These are phyloP conservation scores for Ctenicera cuprea DNA, from an alignment of 2,888 invertebrate species.

Conservation along the genomic window DNA sequence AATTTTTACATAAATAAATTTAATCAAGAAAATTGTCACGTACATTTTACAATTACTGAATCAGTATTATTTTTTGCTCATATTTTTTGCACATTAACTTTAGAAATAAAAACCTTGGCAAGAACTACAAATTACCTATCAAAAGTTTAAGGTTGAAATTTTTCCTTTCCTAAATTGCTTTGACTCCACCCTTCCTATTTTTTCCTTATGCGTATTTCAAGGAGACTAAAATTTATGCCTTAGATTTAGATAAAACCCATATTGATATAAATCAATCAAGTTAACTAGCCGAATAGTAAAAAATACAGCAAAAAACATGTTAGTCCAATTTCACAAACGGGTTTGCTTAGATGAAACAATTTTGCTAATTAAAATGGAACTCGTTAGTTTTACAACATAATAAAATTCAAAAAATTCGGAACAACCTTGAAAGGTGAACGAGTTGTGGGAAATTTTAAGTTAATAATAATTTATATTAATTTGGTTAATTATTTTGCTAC, in stretches of 20 bases:
- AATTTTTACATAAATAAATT: too few relatives aligned
- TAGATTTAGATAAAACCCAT: not conserved
- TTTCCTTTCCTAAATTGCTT: not conserved
- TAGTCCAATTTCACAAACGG: not conserved
- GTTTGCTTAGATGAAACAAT: not conserved
- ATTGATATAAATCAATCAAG: not conserved
- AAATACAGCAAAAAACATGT: not conserved
- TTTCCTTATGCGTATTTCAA: not conserved
- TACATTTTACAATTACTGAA: too few relatives aligned
- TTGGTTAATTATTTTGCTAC: not conserved
- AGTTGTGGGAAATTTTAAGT: not conserved
- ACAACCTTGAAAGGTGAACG: not conserved
- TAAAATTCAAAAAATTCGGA: slow-evolving; percentile 3
- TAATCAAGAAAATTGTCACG: too few relatives aligned
- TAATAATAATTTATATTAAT: not conserved
- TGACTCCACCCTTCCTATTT: slow-evolving; percentile 4
- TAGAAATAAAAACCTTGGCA: too few relatives aligned
- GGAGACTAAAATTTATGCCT: not conserved
- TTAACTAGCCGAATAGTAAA: not conserved
- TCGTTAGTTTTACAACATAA: not conserved
- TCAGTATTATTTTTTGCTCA: too few relatives aligned
- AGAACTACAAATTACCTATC: too few relatives aligned
- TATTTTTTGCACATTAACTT: too few relatives aligned
- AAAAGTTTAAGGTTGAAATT: too few relatives aligned
- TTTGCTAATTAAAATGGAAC: not conserved